These are phyloP conservation scores for Onychorhynchus coronatus DNA, from an alignment of 2,113 vertebrate species.

Conservation along the genomic window DNA sequence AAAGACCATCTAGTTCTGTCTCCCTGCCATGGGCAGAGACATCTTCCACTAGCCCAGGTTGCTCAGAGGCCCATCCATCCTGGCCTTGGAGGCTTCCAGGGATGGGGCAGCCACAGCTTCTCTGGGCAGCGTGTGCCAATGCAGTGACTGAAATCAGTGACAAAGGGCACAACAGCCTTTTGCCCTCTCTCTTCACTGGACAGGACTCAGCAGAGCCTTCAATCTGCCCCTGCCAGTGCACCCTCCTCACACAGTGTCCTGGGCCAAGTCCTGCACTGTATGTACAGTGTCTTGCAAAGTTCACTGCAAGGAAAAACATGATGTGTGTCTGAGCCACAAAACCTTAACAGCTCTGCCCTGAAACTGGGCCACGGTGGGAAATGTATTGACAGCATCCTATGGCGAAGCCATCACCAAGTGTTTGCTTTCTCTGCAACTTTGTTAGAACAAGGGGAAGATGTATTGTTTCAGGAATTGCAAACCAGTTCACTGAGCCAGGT, in stretches of 20 bases:
- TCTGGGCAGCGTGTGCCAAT: neutral
- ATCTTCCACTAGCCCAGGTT: neutral
- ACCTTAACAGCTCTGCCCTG: neutral
- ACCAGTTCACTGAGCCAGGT: neutral
- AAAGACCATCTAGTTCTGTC: neutral
- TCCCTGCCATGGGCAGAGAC: neutral
- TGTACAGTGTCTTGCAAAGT: neutral
- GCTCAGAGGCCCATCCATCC: neutral
- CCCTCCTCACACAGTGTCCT: neutral
- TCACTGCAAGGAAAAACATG: neutral
- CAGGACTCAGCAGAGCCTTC: neutral
- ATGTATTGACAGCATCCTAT: neutral
- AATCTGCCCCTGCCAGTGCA: neutral
- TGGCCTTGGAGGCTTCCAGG: neutral
- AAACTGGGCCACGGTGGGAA: fast-evolving
- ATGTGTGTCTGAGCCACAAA: neutral
- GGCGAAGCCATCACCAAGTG: neutral
- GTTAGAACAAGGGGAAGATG: neutral
- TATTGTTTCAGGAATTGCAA: neutral
- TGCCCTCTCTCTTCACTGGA: neutral
- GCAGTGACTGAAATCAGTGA: fast-evolving
- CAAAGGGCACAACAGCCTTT: neutral
- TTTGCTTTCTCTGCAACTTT: neutral
- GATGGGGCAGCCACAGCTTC: neutral
- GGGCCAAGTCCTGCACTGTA: neutral